Conservation (phyloP, 2,113 vertebrate species). For the Corvus moneduloides region DNA sequence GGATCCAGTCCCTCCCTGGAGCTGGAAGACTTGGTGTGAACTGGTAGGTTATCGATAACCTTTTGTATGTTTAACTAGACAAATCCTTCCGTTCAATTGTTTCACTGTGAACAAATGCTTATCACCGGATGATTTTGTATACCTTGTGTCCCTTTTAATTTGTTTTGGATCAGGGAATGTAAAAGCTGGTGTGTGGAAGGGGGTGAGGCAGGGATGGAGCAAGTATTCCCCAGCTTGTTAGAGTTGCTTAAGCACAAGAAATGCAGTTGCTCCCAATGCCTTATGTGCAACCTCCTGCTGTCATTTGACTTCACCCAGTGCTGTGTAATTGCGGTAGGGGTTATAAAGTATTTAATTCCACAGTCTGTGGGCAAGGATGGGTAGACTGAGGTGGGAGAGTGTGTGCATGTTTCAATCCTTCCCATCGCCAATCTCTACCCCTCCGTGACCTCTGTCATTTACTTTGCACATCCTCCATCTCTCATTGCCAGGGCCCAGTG, state of each 20-base stretch:
- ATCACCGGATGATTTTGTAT: slow-evolving; percentile 9
- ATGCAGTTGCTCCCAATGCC: not conserved
- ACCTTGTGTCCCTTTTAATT: slow-evolving; percentile 14
- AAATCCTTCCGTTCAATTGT: slow-evolving; percentile 59
- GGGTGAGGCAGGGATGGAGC: not conserved
- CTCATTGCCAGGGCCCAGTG: not conserved
- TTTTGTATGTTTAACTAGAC: slow-evolving; percentile 20
- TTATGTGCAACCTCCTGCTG: not conserved
- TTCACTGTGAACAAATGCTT: not conserved
- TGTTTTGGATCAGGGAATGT: slow-evolving; percentile 35
- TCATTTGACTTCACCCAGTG: not conserved
- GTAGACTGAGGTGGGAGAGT: not conserved
- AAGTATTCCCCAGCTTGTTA: not conserved
- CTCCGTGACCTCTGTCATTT: not conserved
- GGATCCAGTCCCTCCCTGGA: not conserved
- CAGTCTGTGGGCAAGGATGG: not conserved
- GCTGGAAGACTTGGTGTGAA: not conserved
- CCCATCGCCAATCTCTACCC: fast-evolving
- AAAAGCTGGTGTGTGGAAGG: not conserved
- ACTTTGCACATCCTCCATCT: not conserved
- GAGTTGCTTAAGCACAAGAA: not conserved
- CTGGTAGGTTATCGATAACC: slow-evolving; percentile 5
- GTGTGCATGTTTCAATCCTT: not conserved
- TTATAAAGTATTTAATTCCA: not conserved
- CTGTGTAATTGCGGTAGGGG: not conserved